Evolutionary conservation across 2,888 invertebrate genomes (phyloP), one percentile per base, ranked within the genome.

Genomic region (Sinodicranocentrus sp.): DNA sequence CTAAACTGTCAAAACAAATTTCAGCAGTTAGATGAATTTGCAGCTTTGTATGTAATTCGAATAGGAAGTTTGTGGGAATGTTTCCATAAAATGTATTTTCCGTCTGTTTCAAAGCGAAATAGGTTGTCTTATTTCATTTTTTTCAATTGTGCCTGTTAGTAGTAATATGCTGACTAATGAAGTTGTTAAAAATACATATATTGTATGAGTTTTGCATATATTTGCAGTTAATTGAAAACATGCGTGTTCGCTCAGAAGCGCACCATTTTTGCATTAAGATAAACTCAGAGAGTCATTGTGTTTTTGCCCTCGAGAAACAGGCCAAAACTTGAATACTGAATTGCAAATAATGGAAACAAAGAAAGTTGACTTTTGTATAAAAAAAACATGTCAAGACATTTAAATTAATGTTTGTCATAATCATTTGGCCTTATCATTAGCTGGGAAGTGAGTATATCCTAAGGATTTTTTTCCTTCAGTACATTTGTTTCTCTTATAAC

Each of bases 341-440:
- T 33, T 33, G 33, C 33, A n/a, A 33, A 10, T 10, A 33, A 33
- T 10, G 33, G 5, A 33, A 33, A 3, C 33, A 33, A 3, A 33
- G 10, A 33, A 33, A 17, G 17, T 54, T 21, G 33, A 26, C 26
- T n/a, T n/a, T n/a, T n/a, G n/a, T n/a, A n/a, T n/a, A 15, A 59
- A 70, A 61, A 70, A 70, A 78, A 48, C 70, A 78, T 78, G 77
- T 78, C 77, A 78, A 43, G 70, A 43, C 70, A 68, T 59, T 78
- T 44, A 44, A 68, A 70, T 78, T 70, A 67, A 76, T 67, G 76
- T 57, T 76, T 76, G 67, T 54, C 67, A 76, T 76, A 76, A 57
- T 76, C 67, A 76, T 76, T 76, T 76, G 76, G 54, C 57, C 48
- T 76, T 76, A 76, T 76, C 76, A 67, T 76, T 76, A 67, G 75